Conservation (phyloP, 2,113 vertebrate species). For the Planiliza haematocheilus region DNA sequence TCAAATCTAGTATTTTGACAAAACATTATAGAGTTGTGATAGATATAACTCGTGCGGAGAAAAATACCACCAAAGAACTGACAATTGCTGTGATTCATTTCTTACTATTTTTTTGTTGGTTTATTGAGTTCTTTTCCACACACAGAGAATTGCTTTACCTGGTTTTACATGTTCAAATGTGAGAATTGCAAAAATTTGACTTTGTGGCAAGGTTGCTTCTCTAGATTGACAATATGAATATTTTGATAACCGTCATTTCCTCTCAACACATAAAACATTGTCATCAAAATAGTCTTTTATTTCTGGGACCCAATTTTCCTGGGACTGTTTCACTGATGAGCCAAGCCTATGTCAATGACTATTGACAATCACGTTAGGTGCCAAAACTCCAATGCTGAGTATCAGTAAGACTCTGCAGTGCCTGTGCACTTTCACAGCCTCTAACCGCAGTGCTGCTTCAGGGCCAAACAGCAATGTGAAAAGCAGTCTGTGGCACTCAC, state of each 20-base stretch:
- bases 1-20: too few species aligned
- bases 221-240: not conserved
- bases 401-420: not conserved
- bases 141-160: not conserved
- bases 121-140: not conserved
- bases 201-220: not conserved
- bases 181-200: not conserved
- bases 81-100: not conserved
- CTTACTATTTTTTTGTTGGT: not conserved
- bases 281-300: not conserved
- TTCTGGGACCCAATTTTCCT: slow-evolving; percentile 23
- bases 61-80: too few species aligned
- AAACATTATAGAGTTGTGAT: not conserved
- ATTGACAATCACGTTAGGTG: slow-evolving; percentile 30
- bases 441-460: not conserved
- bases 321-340: slow-evolving; percentile 43
- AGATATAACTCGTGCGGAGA: not conserved
- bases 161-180: not conserved
- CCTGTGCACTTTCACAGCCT: slow-evolving; percentile 27
- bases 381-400: slow-evolving; percentile 21
- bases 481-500: slow-evolving; percentile 16
- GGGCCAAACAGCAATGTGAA: slow-evolving; percentile 8
- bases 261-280: not conserved
- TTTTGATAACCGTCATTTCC: not conserved
- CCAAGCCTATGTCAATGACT: not conserved